Evolutionary conservation across 2,888 invertebrate genomes (phyloP).

Genomic region (Anorthoa munda): DNA sequence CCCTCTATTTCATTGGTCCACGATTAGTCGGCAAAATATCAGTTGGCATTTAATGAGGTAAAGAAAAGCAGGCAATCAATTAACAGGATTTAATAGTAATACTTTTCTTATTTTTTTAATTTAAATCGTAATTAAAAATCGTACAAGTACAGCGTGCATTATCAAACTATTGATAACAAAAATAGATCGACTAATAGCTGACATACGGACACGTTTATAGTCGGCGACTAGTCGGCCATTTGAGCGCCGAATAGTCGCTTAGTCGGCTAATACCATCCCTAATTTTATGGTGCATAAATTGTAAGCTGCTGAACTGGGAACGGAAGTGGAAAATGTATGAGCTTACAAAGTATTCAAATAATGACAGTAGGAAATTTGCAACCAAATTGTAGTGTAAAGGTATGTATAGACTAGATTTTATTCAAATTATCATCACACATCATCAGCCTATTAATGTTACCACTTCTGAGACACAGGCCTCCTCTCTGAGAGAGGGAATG

Average conservation of each 20-base stretch:
- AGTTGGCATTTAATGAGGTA: neutral
- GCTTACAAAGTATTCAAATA: slow-evolving; percentile 35
- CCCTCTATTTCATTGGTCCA: neutral
- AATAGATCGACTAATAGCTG: too few species aligned
- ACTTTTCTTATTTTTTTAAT: too few species aligned
- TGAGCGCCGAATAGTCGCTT: neutral
- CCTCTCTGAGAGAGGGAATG: too few species aligned
- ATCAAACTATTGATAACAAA: neutral
- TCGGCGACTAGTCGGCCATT: neutral
- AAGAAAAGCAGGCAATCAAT: too few species aligned
- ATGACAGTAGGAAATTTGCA: slow-evolving; percentile 21
- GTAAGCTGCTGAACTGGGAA: slow-evolving; percentile 37
- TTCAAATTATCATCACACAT: too few species aligned
- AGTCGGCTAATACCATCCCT: neutral
- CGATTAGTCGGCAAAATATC: neutral
- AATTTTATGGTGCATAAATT: slow-evolving; percentile 43
- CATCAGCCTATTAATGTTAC: too few species aligned
- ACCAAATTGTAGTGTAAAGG: neutral
- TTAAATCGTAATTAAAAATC: too few species aligned
- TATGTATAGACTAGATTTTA: neutral
- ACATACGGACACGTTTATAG: too few species aligned
- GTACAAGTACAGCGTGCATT: neutral
- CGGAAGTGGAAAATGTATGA: slow-evolving; percentile 48
- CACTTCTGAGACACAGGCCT: too few species aligned
- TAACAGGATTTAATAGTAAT: too few species aligned